Conservation (phyloP, 2,113 vertebrate genomes). For the Forbesichthys agassizii region DNA sequence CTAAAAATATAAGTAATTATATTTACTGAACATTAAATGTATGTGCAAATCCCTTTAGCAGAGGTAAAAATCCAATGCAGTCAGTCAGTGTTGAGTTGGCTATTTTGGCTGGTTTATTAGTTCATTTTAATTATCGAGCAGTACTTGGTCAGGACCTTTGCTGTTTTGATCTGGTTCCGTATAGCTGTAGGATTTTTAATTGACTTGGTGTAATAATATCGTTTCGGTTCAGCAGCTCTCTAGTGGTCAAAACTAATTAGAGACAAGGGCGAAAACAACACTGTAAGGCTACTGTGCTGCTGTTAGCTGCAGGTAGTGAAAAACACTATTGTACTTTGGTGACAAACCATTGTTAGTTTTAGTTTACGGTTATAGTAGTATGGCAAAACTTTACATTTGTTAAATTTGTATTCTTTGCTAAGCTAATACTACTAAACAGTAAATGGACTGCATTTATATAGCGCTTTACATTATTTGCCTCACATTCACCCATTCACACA, state of each 20-base stretch:
- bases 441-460: too few species aligned
- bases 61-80: not conserved
- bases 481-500: too few species aligned
- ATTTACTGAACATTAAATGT: slow-evolving; percentile 3
- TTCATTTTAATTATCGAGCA: slow-evolving; percentile 8
- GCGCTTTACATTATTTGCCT: too few species aligned
- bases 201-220: slow-evolving; percentile 43
- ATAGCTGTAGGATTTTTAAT: slow-evolving; percentile 49
- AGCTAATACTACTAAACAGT: too few species aligned
- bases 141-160: slow-evolving; percentile 7
- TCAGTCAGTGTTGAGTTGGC: not conserved
- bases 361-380: too few species aligned
- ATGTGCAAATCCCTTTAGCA: not conserved
- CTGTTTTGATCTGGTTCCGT: slow-evolving; percentile 36
- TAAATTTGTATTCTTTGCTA: too few species aligned
- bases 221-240: slow-evolving; percentile 21
- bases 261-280: slow-evolving; percentile 31
- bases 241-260: slow-evolving; percentile 44
- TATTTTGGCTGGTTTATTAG: not conserved
- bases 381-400: too few species aligned
- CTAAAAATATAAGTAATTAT: slow-evolving; percentile 5
- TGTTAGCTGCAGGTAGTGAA: slow-evolving; percentile 10
- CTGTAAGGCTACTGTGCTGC: slow-evolving; percentile 9
- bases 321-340: too few species aligned
- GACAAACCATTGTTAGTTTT: too few species aligned